These are phyloP conservation scores for Accipiter cooperii DNA, from an alignment of 2,113 vertebrate genomes.

Conservation along the genomic window DNA sequence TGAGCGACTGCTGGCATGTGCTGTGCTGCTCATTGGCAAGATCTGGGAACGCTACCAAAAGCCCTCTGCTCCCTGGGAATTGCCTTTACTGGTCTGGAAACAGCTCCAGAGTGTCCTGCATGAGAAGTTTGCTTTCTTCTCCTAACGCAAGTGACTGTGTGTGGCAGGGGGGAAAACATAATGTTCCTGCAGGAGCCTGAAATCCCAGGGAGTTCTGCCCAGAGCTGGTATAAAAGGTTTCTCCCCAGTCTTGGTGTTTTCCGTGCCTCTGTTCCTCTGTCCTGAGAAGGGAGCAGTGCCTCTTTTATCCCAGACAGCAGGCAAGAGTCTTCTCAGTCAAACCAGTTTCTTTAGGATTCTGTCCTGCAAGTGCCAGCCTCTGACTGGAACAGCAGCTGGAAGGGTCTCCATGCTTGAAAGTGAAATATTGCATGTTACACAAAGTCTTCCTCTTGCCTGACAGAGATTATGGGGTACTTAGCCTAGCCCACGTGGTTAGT, in stretches of 20 bases:
- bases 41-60: constrained; percentile 27
- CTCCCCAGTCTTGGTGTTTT: background rate
- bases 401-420: background rate
- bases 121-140: background rate
- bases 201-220: background rate
- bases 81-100: background rate
- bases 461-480: background rate
- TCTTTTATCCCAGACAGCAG: background rate
- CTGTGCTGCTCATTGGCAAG: background rate
- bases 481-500: background rate
- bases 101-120: background rate
- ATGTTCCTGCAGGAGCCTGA: background rate
- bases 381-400: background rate
- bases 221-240: background rate
- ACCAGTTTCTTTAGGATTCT: background rate
- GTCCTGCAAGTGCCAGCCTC: background rate
- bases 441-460: background rate
- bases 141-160: background rate
- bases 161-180: background rate
- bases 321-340: background rate
- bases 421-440: background rate
- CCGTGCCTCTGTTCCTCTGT: background rate
- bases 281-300: background rate
- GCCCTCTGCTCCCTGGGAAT: background rate
- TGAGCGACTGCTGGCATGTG: background rate